Conservation (phyloP, 1,140 invertebrate genomes). For the Drosophila jambulina region DNA sequence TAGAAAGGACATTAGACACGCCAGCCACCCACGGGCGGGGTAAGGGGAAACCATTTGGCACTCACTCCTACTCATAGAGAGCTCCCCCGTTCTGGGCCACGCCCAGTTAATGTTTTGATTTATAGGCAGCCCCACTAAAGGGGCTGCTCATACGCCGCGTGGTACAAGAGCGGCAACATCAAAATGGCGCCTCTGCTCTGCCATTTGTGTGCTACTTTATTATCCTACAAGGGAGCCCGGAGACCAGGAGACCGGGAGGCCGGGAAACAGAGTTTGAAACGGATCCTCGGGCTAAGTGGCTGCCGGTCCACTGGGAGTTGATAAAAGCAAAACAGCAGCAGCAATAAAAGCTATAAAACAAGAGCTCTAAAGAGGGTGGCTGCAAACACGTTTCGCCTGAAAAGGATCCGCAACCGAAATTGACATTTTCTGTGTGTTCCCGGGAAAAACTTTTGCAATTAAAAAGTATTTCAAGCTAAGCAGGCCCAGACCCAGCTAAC, state of each 20-base stretch:
- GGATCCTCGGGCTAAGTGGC: constrained; percentile 68
- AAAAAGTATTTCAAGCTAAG: constrained; percentile 28
- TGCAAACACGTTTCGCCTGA: constrained; percentile 29
- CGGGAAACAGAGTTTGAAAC: constrained; percentile 20
- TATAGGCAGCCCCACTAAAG: constrained; percentile 55
- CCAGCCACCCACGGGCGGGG: constrained; percentile 5
- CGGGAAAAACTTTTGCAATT: constrained; percentile 58
- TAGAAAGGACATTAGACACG: constrained; percentile 50
- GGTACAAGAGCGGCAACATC: constrained; percentile 25
- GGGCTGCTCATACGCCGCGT: constrained; percentile 41
- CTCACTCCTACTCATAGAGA: constrained; percentile 11
- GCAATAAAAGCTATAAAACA: constrained; percentile 29
- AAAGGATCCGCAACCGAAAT: constrained; percentile 30
- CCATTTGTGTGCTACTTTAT: constrained; percentile 38
- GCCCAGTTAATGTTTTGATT: constrained; percentile 82
- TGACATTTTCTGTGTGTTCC: constrained; percentile 9
- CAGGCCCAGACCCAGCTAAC: constrained; percentile 33
- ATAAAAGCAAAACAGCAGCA: constrained; percentile 57
- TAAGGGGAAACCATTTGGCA: constrained; percentile 33
- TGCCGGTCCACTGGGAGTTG: constrained; percentile 65
- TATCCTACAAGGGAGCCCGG: constrained; percentile 36
- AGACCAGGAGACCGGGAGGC: constrained; percentile 1
- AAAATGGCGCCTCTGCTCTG: constrained; percentile 38
- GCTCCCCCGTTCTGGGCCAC: constrained; percentile 28
- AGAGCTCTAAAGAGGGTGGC: constrained; percentile 19